Percentiles rank a stretch among this genome's conserved stretches.
Evolutionary conservation across 2,797 vertebrate genomes (phyloP).

Genomic region (Gymnocypris eckloni): DNA sequence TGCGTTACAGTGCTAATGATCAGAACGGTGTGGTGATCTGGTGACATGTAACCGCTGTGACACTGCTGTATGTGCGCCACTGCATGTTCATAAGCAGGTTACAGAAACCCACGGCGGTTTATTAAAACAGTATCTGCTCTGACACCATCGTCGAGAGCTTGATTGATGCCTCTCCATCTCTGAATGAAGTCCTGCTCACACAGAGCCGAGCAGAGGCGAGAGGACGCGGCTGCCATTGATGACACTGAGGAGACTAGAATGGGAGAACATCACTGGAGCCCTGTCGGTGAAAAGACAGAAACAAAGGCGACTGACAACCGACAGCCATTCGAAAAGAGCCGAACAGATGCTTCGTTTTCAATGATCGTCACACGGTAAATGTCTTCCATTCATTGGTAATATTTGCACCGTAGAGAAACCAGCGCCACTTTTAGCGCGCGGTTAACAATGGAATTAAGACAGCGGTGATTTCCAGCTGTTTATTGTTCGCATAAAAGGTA

Average conservation of each 20-base stretch:
- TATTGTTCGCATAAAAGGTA: slow-evolving; percentile 16
- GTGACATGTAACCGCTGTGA: slow-evolving; percentile 29
- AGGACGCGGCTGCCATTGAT: slow-evolving; percentile 73
- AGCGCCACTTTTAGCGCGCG: slow-evolving; percentile 16
- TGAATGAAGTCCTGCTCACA: slow-evolving; percentile 65
- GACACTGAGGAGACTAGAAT: slow-evolving; percentile 66
- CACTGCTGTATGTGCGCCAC: slow-evolving; percentile 13
- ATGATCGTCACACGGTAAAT: slow-evolving; percentile 64
- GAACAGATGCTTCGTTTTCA: slow-evolving; percentile 19
- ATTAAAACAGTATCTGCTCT: slow-evolving; percentile 65
- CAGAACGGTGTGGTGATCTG: background rate
- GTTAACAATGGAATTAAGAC: slow-evolving; percentile 58
- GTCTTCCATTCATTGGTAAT: slow-evolving; percentile 48
- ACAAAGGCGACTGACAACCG: slow-evolving; percentile 54
- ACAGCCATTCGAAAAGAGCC: slow-evolving; percentile 50
- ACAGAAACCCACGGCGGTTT: slow-evolving; percentile 31
- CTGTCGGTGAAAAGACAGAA: slow-evolving; percentile 50
- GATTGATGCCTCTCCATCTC: slow-evolving; percentile 73
- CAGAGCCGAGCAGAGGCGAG: slow-evolving; percentile 65
- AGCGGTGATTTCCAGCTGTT: slow-evolving; percentile 54
- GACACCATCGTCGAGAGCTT: slow-evolving; percentile 62
- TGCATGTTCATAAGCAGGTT: background rate
- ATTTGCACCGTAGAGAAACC: slow-evolving; percentile 17
- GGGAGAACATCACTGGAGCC: slow-evolving; percentile 63
- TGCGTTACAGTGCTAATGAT: background rate